Base-by-base conservation (phyloP, 1,140 invertebrate genomes). In the Drosophila grimshawi region DNA sequence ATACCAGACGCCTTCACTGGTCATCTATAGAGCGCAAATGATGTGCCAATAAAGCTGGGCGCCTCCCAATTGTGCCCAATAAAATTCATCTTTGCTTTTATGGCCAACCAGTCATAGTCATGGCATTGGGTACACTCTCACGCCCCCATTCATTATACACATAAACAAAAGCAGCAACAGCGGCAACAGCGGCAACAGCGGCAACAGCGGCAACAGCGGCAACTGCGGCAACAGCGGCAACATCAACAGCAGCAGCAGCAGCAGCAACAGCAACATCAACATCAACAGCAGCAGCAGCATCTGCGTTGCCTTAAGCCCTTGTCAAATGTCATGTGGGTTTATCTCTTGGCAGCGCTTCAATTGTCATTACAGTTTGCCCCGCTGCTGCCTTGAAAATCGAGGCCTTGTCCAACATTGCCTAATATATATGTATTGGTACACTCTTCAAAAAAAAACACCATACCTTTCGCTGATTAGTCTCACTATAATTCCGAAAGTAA, bases 11-110 rank as follows among this genome's bases (percentile, higher is more conserved):
- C 45, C 45, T 62, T 37, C 60, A 10, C 64, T 73, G 73, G 66
- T 67, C 69, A 88, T 86, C 76, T 78, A 64, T 74, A 45, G 59
- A 27, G 60, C 66, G 75, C 85, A 81, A 88, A 88, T 88, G 77
- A 89, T 89, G 85, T 85, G 83, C 75, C 83, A 89, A 88, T 88
- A 88, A 88, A 89, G 68, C 69, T 74, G 69, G 64, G 63, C 59
- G 52, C 69, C 64, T 69, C 69, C 78, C 81, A 78, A 86, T 86
- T 86, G 81, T 76, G 67, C 45, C 83, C 76, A 88, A 88, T 88
- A 88, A 88, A 88, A 88, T 89, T 86, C 80, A 89, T 88, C 85
- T 88, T 78, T 78, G 76, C 77, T 89, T 89, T 85, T 89, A 88
- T 88, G 64, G 64, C 67, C 66, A 48, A 19, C 67, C 66, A 48